Base-by-base conservation (phyloP, 2,797 vertebrate species). In the Enteromius treurensis region DNA sequence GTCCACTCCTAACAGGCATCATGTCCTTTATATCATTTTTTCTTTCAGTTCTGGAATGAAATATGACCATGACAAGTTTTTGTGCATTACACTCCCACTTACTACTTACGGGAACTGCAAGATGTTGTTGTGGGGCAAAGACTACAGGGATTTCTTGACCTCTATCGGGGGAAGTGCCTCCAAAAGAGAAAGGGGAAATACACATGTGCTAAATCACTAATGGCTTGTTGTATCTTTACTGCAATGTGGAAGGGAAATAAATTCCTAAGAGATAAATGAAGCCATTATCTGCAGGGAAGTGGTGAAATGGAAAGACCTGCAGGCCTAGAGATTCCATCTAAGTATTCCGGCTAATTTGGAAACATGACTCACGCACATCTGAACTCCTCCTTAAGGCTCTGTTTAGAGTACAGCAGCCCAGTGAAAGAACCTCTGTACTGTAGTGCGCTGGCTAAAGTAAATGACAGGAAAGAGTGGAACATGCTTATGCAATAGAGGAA, bases 261-360 rank as follows among this genome's bases (percentile, higher is more conserved):
- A 75, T 65, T n/a, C 9, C n/a, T 13, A 40, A 37, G 32, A 29
- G 32, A 75, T 14, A 34, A 40, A 15, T 55, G 4, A 55, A 32
- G 60, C 34, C 34, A 15, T 17, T 29, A 75, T 76, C 21, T 23
- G 19, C 6, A 60, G 71, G 37, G 23, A 70, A 70, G 53, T 19
- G 64, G 71, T 45, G 23, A 70, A 70, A 62, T 19, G 64, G 37
- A 21, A 17, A 37, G 71, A 60, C 26, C 34, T 45, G 23, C 13
- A 42, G 37, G 58, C 15, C 45, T 21, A 58, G 65, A 65, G 51
- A 60, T 55, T 32, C 45, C 17, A 34, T 42, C 10, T 58, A 9
- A 23, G 79, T 5, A 23, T 77, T 47, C 47, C 40, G 23, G 69
- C 70, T 79, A n/a, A 53, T 80, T 69, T 81, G 53, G 83, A 86